Conservation (phyloP, 1,140 invertebrate genomes). For the Conus betulinus region DNA sequence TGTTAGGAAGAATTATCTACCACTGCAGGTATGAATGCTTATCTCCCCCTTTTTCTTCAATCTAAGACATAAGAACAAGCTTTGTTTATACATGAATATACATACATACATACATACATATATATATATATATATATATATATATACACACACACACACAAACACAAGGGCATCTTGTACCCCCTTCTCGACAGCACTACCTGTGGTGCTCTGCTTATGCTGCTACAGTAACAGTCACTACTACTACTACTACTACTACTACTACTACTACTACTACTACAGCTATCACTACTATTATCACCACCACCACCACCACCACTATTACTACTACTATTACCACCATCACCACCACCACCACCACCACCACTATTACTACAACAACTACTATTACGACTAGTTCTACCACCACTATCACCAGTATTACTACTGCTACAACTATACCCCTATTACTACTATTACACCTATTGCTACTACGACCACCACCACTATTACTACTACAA, state of each 20-base stretch:
- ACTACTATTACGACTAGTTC: not conserved
- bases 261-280: conserved; percentile 16
- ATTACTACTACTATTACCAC: not conserved
- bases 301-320: not conserved
- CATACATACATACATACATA: too few species aligned
- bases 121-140: too few species aligned
- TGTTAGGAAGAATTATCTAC: too few species aligned
- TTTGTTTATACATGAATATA: too few species aligned
- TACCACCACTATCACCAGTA: too few species aligned
- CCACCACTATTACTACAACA: not conserved
- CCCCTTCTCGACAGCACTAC: not conserved
- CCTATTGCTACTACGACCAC: too few species aligned
- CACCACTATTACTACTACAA: too few species aligned
- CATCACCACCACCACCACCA: not conserved
- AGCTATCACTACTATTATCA: not conserved
- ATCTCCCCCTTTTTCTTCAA: too few species aligned
- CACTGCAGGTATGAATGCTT: too few species aligned
- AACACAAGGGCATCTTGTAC: not conserved
- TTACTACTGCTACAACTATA: too few species aligned
- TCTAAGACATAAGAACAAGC: too few species aligned
- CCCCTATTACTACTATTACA: too few species aligned
- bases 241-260: not conserved
- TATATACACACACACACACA: not conserved
- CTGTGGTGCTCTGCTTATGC: not conserved
- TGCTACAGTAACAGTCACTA: not conserved